These are phyloP conservation scores for Cololabis saira DNA, from an alignment of 2,113 vertebrate species.

Conservation along the genomic window DNA sequence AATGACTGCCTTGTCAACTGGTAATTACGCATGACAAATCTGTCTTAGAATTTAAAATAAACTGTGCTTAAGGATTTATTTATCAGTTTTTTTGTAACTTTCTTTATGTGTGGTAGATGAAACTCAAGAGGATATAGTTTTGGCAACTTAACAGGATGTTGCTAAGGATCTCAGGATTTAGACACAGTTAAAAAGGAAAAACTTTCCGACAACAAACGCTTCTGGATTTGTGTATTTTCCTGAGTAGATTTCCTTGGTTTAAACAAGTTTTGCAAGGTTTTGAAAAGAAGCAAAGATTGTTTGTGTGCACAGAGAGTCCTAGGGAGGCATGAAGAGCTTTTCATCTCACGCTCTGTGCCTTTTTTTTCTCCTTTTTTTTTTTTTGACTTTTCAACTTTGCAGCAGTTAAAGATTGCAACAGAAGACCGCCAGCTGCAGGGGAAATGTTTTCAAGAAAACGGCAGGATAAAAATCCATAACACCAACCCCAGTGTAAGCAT, in stretches of 20 bases:
- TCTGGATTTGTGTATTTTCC: constrained; percentile 40
- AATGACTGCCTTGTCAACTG: constrained; percentile 64
- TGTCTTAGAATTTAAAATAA: constrained; percentile 21
- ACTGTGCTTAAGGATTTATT: background rate
- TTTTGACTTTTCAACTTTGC: constrained; percentile 70
- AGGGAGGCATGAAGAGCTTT: constrained; percentile 63
- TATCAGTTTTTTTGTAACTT: background rate
- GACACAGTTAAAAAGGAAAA: constrained; percentile 37
- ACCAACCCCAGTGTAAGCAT: constrained; percentile 9
- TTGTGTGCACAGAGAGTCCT: constrained; percentile 64
- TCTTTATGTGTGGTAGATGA: background rate
- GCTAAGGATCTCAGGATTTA: constrained; percentile 45
- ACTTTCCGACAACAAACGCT: constrained; percentile 49
- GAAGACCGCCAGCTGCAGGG: constrained; percentile 68
- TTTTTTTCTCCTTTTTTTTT: constrained; percentile 38
- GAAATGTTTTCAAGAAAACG: constrained; percentile 52
- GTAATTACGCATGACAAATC: constrained; percentile 64
- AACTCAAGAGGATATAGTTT: constrained; percentile 37
- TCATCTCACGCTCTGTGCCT: constrained; percentile 66
- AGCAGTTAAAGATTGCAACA: constrained; percentile 64
- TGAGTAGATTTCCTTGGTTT: constrained; percentile 45
- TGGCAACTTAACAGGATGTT: constrained; percentile 28
- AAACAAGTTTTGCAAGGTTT: constrained; percentile 52
- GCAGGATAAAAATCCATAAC: constrained; percentile 55
- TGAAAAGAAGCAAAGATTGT: constrained; percentile 34